Percentiles rank a stretch among this genome's conserved stretches.
Conservation (phyloP, 2,797 vertebrate species). For the Tenualosa ilisha region DNA sequence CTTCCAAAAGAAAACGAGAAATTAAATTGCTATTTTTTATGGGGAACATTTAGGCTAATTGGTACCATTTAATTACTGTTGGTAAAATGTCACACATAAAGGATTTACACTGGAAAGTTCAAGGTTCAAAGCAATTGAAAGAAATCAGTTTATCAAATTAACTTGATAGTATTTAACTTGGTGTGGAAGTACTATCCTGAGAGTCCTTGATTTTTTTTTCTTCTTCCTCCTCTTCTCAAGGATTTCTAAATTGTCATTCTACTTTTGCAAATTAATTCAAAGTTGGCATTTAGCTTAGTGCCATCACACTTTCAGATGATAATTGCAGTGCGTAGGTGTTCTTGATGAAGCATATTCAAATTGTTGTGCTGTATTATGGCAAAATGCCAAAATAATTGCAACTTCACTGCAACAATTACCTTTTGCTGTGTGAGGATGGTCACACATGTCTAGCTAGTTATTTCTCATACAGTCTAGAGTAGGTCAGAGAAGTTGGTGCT, state of each 20-base stretch:
- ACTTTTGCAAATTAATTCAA: conserved; percentile 12
- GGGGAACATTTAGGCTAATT: no score
- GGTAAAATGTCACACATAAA: not conserved
- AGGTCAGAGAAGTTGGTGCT: not conserved
- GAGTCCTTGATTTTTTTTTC: not conserved
- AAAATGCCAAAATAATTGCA: not conserved
- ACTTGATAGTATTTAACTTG: not conserved
- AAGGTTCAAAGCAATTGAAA: not conserved
- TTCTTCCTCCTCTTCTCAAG: not conserved
- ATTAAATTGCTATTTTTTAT: no score
- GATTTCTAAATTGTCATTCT: not conserved
- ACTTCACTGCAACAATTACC: not conserved
- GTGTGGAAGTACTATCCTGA: not conserved
- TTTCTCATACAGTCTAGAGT: not conserved
- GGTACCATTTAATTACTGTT: not conserved
- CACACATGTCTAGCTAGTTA: not conserved
- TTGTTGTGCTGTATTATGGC: conserved; percentile 1
- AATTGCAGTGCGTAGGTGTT: not conserved
- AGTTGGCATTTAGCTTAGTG: not conserved
- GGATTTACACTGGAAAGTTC: not conserved
- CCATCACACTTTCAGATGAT: not conserved
- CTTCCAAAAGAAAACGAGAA: not conserved
- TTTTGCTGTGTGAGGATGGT: not conserved
- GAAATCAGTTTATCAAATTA: not conserved
- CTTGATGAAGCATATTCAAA: not conserved